Conservation (phyloP, 2,113 vertebrate species). For the Mastomys natalensis region DNA sequence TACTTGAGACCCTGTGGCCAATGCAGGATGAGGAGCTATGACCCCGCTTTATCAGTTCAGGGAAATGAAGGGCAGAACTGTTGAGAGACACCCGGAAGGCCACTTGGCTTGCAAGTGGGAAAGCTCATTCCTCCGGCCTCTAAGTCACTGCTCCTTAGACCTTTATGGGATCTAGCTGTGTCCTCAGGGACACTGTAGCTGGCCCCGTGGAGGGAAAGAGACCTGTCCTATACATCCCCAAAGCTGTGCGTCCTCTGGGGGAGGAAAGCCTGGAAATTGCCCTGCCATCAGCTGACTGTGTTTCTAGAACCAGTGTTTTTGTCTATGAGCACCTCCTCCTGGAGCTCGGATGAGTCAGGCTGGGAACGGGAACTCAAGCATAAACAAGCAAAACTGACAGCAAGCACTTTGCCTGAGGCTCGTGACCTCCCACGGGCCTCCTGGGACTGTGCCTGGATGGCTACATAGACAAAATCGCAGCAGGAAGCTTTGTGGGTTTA, state of each 20-base stretch:
- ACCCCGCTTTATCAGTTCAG: neutral
- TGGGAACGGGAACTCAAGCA: neutral
- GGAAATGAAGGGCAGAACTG: neutral
- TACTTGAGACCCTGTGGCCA: neutral
- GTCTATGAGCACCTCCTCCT: neutral
- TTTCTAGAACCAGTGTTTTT: neutral
- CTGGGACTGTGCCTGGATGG: neutral
- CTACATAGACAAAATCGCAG: constrained; percentile 9
- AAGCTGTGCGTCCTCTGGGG: neutral
- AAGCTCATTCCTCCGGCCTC: neutral
- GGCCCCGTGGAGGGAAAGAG: neutral
- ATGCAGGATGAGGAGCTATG: neutral
- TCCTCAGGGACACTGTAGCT: neutral
- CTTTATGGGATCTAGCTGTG: neutral
- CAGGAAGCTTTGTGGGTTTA: neutral
- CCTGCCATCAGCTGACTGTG: neutral
- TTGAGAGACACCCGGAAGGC: fast-evolving
- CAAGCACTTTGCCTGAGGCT: neutral
- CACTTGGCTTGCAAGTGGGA: neutral
- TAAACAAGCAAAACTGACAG: constrained; percentile 49
- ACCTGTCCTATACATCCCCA: neutral
- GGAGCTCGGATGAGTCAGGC: constrained; percentile 39
- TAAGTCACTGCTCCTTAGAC: neutral
- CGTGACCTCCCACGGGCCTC: neutral
- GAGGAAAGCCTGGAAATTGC: constrained; percentile 41